A percentile compares a stretch with the other conserved stretches of the same genome.
Evolutionary conservation across 2,888 invertebrate genomes (phyloP).

Genomic region (Lordiphosa fenestrarum): DNA sequence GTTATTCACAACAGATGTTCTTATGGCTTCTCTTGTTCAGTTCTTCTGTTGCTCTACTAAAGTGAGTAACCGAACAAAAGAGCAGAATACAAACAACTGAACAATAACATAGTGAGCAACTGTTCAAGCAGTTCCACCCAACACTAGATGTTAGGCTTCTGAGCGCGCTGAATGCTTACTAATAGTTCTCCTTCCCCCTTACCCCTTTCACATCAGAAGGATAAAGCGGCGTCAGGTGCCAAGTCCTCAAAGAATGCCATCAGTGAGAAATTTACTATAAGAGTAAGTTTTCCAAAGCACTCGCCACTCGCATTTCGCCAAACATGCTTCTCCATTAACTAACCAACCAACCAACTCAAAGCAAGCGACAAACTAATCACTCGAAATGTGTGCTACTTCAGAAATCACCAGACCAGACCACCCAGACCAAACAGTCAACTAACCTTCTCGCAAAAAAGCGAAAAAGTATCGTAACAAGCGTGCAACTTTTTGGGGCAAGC

Average conservation of each 20-base stretch:
- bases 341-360: conserved; percentile 1
- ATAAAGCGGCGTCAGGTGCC: conserved; percentile 41
- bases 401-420: conserved; percentile 27
- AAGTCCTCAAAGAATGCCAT: conserved; percentile 52
- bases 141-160: neutral
- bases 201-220: conserved; percentile 24
- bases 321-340: too few relatives aligned
- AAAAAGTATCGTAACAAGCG: conserved; percentile 26
- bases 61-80: too few relatives aligned
- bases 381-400: conserved; percentile 22
- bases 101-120: too few relatives aligned
- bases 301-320: conserved; percentile 14
- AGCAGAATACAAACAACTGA: too few relatives aligned
- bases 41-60: too few relatives aligned
- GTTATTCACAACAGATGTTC: too few relatives aligned
- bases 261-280: conserved; percentile 58
- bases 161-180: neutral
- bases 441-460: neutral
- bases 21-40: too few relatives aligned
- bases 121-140: neutral
- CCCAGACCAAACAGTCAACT: conserved; percentile 1
- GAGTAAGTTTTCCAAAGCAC: conserved; percentile 45
- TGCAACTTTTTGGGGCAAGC: conserved; percentile 34
- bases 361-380: conserved; percentile 52
- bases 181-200: conserved; percentile 1